These are phyloP conservation scores for Stenotaenia linearis DNA, from an alignment of 2,888 invertebrate species.

Conservation along the genomic window DNA sequence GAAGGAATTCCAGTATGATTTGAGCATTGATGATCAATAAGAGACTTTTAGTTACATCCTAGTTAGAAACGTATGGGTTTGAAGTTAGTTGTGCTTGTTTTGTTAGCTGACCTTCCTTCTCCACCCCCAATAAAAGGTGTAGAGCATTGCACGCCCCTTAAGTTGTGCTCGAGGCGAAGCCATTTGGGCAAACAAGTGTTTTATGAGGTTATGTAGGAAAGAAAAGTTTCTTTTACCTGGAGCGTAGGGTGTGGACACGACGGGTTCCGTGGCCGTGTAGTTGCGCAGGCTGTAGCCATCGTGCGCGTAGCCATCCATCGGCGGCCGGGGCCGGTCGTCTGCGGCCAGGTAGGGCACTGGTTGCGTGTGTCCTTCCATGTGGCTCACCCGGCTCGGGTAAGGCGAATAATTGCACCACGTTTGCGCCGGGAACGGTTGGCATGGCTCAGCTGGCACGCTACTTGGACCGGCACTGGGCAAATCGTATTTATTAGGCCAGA, in stretches of 20 bases:
- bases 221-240: conserved; percentile 57
- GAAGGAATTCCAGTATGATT: not conserved
- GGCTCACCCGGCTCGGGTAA: conserved; percentile 48
- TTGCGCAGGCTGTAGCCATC: conserved; percentile 69
- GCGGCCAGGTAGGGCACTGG: conserved; percentile 40
- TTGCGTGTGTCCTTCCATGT: conserved; percentile 40
- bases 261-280: conserved; percentile 57
- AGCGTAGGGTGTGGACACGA: conserved; percentile 69
- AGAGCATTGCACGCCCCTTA: conserved; percentile 49
- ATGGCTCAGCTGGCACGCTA: conserved; percentile 54
- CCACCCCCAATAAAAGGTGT: conserved; percentile 30
- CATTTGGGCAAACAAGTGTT: conserved; percentile 46
- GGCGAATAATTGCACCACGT: conserved; percentile 69
- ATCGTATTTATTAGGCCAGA: conserved; percentile 57
- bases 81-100: not conserved
- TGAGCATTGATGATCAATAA: not conserved
- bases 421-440: conserved; percentile 59
- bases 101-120: conserved; percentile 1
- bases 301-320: conserved; percentile 59
- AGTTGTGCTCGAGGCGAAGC: conserved; percentile 56
- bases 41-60: not conserved
- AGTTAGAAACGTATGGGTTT: not conserved
- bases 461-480: conserved; percentile 46
- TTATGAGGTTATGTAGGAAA: conserved; percentile 33
- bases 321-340: conserved; percentile 46